Conservation (phyloP, 2,113 vertebrate genomes). For the Pithys albifrons region DNA sequence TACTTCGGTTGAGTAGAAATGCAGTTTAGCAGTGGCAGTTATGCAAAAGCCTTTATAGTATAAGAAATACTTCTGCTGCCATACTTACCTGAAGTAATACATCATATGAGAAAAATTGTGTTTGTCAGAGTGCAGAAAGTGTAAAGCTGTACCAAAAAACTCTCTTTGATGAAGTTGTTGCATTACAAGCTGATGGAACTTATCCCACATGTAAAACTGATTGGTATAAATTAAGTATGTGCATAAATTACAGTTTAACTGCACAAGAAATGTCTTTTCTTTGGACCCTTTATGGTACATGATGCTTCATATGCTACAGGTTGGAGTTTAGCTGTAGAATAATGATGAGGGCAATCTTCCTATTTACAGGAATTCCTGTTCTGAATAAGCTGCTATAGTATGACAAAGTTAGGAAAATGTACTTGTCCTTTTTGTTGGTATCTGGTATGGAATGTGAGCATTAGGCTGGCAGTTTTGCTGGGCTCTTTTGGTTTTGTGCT, state of each 20-base stretch:
- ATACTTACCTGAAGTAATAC: background rate
- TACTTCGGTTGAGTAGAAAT: background rate
- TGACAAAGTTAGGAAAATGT: background rate
- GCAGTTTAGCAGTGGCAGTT: background rate
- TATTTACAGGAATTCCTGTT: background rate
- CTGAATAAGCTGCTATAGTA: background rate
- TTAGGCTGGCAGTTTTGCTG: background rate
- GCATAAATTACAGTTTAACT: background rate
- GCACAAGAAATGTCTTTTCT: background rate
- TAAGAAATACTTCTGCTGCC: background rate
- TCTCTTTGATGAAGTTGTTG: background rate
- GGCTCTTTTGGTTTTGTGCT: background rate
- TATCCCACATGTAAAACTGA: background rate
- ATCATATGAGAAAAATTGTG: background rate
- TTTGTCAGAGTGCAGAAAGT: background rate
- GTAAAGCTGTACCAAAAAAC: background rate
- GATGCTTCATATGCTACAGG: background rate
- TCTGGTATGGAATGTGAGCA: background rate
- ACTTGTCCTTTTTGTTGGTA: background rate
- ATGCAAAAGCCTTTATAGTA: background rate
- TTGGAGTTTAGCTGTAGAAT: background rate
- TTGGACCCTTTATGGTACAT: background rate
- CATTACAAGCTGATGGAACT: background rate
- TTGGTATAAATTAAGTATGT: background rate
- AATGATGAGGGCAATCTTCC: background rate